Evolutionary conservation across 2,888 invertebrate genomes (phyloP).

Genomic region (Scelioninae gen. 2): DNA sequence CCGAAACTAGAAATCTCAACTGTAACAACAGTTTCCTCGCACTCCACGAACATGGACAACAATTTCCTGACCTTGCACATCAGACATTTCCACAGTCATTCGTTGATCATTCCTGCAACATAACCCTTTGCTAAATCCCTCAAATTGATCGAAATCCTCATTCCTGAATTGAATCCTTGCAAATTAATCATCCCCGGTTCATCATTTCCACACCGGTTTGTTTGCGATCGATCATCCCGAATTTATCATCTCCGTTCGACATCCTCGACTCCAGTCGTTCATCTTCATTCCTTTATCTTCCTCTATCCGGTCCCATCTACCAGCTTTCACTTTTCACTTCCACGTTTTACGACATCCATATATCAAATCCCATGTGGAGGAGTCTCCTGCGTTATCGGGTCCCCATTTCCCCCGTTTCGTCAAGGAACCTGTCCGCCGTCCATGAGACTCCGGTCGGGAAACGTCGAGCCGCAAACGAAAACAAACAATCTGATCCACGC

Average conservation of each 20-base stretch:
- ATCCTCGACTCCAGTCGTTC: background rate
- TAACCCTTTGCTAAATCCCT: no score
- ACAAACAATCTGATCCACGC: conserved; percentile 20
- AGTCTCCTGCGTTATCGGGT: background rate
- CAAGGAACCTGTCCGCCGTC: conserved; percentile 10
- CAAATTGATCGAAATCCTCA: no score
- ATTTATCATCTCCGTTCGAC: conserved; percentile 6
- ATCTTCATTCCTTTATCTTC: background rate
- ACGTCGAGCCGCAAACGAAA: conserved; percentile 6
- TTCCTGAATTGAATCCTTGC: background rate
- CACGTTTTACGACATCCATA: conserved; percentile 14
- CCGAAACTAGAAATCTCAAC: no score
- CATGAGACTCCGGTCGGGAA: conserved; percentile 2
- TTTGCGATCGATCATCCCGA: background rate
- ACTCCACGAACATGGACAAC: no score
- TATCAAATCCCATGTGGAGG: conserved; percentile 14
- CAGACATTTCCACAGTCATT: no score
- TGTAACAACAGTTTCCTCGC: no score
- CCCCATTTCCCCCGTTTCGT: background rate
- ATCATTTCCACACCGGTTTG: background rate
- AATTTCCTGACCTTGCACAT: no score
- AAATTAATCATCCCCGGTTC: background rate
- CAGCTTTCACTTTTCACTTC: conserved; percentile 10
- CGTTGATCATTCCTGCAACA: no score
- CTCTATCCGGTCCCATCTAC: background rate